Evolutionary conservation across 2,797 vertebrate species (phyloP).

Genomic region (Gallirallus australis): DNA sequence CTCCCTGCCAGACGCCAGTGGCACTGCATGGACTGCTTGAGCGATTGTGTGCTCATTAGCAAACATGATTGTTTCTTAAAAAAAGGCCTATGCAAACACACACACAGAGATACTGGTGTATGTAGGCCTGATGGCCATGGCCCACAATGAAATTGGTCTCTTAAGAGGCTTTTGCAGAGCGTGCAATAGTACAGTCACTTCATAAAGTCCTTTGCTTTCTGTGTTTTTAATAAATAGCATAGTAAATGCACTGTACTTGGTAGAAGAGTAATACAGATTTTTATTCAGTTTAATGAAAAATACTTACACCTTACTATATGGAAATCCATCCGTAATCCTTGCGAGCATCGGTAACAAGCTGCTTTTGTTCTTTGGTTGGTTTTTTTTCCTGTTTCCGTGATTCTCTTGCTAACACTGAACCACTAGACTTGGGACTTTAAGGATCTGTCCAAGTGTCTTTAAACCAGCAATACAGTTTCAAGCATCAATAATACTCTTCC

Average conservation of each 20-base stretch:
- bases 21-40: not conserved
- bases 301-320: not conserved
- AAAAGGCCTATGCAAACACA: rapidly evolving
- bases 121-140: not conserved
- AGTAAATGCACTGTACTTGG: not conserved
- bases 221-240: not conserved
- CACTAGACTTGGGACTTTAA: not conserved
- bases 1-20: not conserved
- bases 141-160: not conserved
- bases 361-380: not conserved
- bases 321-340: not conserved
- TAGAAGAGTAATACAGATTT: not conserved
- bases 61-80: not conserved
- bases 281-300: not conserved
- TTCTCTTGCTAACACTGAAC: not conserved
- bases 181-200: not conserved
- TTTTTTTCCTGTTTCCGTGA: not conserved
- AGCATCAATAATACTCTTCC: not conserved
- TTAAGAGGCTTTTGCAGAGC: not conserved
- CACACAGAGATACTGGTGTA: not conserved
- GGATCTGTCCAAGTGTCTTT: not conserved
- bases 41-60: not conserved
- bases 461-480: not conserved
- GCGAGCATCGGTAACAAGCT: not conserved
- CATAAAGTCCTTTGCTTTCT: not conserved